Base-by-base conservation (phyloP, 2,888 invertebrate species). In the Scaptomyza reducta region DNA sequence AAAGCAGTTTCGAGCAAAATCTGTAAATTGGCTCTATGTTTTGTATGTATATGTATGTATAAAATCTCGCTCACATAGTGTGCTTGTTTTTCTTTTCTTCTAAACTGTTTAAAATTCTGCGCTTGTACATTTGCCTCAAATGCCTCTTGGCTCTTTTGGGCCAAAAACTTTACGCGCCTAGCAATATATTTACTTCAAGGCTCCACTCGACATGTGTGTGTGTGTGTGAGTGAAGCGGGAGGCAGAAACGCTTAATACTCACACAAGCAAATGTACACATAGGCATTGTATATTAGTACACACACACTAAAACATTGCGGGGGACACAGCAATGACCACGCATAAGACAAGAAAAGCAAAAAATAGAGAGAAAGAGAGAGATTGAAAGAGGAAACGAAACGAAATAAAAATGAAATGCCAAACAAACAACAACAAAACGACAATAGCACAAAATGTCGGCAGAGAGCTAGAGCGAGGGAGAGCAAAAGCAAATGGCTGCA, bases 101-200 rank as follows among this genome's bases (percentile, higher is more conserved):
- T n/a, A 0, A 70, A 64, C 82, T 84, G 70, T 46, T 82, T 82
- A 87, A 82, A 75, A 82, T 84, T 87, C 87, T 68, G 65, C 56
- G 62, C 61, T 63, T 69, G 87, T 77, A 40, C 67, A 40, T 45
- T 64, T 49, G 54, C 56, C 53, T 66, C 49, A 38, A 56, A 73
- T 72, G 58, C 58, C 55, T 57, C 49, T 35, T 14, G 6, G 14
- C 9, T 38, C 51, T 27, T 45, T 57, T 40, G 16, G 40, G 42
- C 41, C 54, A 29, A 67, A 71, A 84, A 82, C 78, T 87, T 87
- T 75, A 51, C 14, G 64, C 62, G 65, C 66, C 58, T 72, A 45
- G 82, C 69, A 69, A 87, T 87, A 84, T 70, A 78, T 87, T 87
- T 55, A 33, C 81, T 80, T 80, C 70, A 79, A 70, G 87, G 87